Evolutionary conservation across 2,797 vertebrate genomes (phyloP).

Genomic region (Hippoglossus hippoglossus): DNA sequence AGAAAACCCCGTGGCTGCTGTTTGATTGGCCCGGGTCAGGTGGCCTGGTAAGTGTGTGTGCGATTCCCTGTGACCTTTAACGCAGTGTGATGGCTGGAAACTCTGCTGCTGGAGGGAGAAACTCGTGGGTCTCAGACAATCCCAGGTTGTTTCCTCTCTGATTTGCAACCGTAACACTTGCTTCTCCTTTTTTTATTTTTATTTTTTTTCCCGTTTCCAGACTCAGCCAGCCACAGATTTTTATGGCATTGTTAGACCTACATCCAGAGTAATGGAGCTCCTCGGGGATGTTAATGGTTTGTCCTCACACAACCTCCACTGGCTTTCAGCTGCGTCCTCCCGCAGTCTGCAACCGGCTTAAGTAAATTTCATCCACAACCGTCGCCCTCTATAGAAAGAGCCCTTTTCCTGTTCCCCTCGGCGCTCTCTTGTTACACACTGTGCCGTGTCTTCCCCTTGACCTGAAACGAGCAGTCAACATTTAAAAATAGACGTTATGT

Average conservation of each 20-base stretch:
- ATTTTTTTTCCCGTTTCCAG: background rate
- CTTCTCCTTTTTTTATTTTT: too few species aligned
- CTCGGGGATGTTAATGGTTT: conserved; percentile 52
- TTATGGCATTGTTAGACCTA: conserved; percentile 31
- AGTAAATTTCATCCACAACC: conserved; percentile 49
- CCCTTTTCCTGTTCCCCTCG: conserved; percentile 54
- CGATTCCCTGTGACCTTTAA: conserved; percentile 80
- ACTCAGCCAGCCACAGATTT: conserved; percentile 24
- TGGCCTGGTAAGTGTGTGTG: conserved; percentile 73
- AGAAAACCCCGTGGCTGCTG: conserved; percentile 67
- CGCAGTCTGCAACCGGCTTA: conserved; percentile 31
- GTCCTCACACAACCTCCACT: conserved; percentile 51
- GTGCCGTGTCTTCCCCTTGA: conserved; percentile 56
- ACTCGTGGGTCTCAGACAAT: conserved; percentile 36
- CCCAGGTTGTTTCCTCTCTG: conserved; percentile 28
- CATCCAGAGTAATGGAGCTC: conserved; percentile 55
- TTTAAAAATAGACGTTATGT: conserved; percentile 66
- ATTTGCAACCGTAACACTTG: conserved; percentile 22
- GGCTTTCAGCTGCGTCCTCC: conserved; percentile 48
- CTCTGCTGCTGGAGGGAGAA: conserved; percentile 33
- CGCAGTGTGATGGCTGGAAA: conserved; percentile 50
- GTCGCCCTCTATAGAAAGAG: conserved; percentile 38
- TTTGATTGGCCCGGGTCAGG: conserved; percentile 77
- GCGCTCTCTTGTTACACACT: conserved; percentile 57
- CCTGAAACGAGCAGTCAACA: conserved; percentile 65